Evolutionary conservation across 2,113 vertebrate genomes (phyloP), one percentile per base, ranked within the genome.

Genomic region (Pipra filicauda): DNA sequence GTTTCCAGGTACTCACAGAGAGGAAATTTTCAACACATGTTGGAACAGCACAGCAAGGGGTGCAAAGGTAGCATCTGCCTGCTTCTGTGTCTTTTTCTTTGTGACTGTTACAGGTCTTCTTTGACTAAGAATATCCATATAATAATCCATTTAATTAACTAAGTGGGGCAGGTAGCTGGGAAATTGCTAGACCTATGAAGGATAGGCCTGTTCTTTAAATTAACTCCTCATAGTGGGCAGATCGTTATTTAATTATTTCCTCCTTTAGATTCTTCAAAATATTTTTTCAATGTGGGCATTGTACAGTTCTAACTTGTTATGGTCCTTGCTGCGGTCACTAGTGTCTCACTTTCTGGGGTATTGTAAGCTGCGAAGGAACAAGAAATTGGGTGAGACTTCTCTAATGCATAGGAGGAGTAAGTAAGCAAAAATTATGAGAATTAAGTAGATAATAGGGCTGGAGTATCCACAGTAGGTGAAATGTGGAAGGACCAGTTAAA

Each of bases 251-350:
- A 19, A 26, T 59, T 74, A 6, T 73, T 86, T 94, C 41, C 51
- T 80, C 41, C 12, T 54, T 61, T 24, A 58, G 11, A 7, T 51
- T 51, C 64, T 79, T 76, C 21, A 31, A 49, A 76, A 35, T 30
- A 46, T 7, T 85, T 81, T 85, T 80, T 46, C 20, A 12, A 18
- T 20, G 21, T 41, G 58, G 35, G 13, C 20, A 26, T 58, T 35
- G 31, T 31, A 27, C 6, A 26, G 11, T 8, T 58, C 41, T 76
- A 37, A 24, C 26, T 52, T 59, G 33, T 64, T 57, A 26, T 0
- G 0, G 37, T 70, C 54, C 54, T 66, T 64, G 14, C 52, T 2
- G 2, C 5, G 5, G 44, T 15, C 62, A 26, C 16, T 11, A 3
- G 13, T 23, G 4, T 52, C 62, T 65, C 49, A 11, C 31, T 70